Evolutionary conservation across 2,888 invertebrate species (phyloP).

Genomic region (Phymatocera aterrima): DNA sequence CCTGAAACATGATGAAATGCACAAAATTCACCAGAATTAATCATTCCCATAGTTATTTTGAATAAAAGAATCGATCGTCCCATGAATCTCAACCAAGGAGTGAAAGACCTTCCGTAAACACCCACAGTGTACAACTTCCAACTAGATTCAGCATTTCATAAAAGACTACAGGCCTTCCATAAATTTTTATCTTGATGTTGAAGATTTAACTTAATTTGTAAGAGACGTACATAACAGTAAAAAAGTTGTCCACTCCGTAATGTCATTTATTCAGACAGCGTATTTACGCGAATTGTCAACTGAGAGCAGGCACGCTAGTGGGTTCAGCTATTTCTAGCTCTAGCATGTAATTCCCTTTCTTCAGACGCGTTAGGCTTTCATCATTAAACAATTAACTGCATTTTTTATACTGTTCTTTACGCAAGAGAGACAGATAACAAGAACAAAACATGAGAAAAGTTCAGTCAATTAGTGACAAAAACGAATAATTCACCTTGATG

Average conservation of each 20-base stretch:
- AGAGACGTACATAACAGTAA: neutral
- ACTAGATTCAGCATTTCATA: too few species aligned
- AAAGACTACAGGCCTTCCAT: too few species aligned
- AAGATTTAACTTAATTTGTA: too few species aligned
- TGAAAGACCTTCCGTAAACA: too few species aligned
- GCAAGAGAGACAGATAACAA: neutral
- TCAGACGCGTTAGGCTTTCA: slow-evolving; percentile 65
- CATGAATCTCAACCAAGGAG: neutral
- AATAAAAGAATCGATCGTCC: neutral
- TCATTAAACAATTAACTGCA: slow-evolving; percentile 57
- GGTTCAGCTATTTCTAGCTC: slow-evolving; percentile 76
- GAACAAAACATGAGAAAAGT: neutral
- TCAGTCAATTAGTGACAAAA: neutral
- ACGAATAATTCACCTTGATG: slow-evolving; percentile 81
- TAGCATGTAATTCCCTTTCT: slow-evolving; percentile 62
- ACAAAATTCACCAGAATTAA: neutral
- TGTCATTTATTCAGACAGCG: slow-evolving; percentile 63
- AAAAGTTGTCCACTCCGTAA: neutral
- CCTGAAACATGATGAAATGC: slow-evolving; percentile 76
- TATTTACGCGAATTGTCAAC: slow-evolving; percentile 60
- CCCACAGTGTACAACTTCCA: too few species aligned
- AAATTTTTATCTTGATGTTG: too few species aligned
- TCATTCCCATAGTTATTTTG: neutral
- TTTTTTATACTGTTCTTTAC: neutral
- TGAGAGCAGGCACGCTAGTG: slow-evolving; percentile 67